A percentile compares a stretch with the other conserved stretches of the same genome.
These are phyloP conservation scores for Temnothorax nylanderi DNA, from an alignment of 1,140 invertebrate genomes.

Conservation along the genomic window DNA sequence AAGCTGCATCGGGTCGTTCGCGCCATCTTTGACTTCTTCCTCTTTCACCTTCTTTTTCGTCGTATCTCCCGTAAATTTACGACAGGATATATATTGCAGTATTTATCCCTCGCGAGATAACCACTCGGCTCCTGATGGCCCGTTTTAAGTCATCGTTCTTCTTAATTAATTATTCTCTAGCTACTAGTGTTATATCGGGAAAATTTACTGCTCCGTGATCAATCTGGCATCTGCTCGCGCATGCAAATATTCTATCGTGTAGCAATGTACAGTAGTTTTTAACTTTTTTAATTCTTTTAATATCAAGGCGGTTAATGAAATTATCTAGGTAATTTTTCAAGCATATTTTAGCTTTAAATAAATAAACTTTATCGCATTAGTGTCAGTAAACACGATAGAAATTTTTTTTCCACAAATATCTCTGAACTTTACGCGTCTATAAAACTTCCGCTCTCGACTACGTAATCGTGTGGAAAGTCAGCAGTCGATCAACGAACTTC, in stretches of 20 bases:
- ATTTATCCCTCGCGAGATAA: conserved; percentile 54
- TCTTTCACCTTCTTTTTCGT: conserved; percentile 28
- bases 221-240: conserved; percentile 47
- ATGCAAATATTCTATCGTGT: not conserved
- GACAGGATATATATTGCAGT: conserved; percentile 43
- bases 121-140: conserved; percentile 40
- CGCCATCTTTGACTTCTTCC: conserved; percentile 58
- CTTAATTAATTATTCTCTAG: conserved; percentile 58
- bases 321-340: not conserved
- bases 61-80: conserved; percentile 61
- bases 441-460: conserved; percentile 3
- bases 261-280: not conserved
- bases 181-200: conserved; percentile 38
- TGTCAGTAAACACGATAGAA: not conserved
- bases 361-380: not conserved
- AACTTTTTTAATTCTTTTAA: conserved; percentile 7
- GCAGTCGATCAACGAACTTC: conserved; percentile 16
- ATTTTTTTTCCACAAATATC: not conserved
- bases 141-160: conserved; percentile 46
- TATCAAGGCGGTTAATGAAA: not conserved
- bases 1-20: conserved; percentile 67
- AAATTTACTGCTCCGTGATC: conserved; percentile 45
- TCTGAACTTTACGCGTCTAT: not conserved
- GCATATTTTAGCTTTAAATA: not conserved
- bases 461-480: not conserved